phyloP scores from a whole-genome alignment of 1,140 invertebrate genomes.

The Pseudomyrmex flavicornis region DNA sequence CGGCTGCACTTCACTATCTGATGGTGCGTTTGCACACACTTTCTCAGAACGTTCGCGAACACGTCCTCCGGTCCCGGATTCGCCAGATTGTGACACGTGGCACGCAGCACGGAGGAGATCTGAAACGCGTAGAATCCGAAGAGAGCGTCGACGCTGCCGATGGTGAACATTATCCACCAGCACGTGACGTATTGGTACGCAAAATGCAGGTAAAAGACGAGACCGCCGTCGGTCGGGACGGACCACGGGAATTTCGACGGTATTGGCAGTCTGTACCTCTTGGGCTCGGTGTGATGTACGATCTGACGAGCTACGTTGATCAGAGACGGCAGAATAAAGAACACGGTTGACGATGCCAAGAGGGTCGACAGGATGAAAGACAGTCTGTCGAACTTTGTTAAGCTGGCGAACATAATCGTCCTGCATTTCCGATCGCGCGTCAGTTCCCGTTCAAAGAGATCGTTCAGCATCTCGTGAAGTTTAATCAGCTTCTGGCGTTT shows the following conservation, averaged over 20 bases:
- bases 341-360: background rate
- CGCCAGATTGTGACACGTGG: background rate
- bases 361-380: background rate
- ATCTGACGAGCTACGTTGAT: background rate
- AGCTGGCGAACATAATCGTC: background rate
- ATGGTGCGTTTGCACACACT: background rate
- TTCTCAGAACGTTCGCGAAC: background rate
- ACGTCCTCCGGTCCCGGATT: background rate
- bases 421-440: background rate
- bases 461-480: conserved; percentile 17
- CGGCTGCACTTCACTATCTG: background rate
- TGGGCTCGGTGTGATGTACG: background rate
- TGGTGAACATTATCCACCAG: conserved; percentile 1
- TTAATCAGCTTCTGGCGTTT: conserved; percentile 31
- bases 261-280: background rate
- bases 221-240: background rate
- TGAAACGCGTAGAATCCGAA: conserved; percentile 43
- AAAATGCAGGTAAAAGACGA: background rate
- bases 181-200: background rate
- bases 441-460: conserved; percentile 12
- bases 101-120: conserved; percentile 18
- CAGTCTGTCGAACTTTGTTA: background rate
- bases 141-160: conserved; percentile 10
- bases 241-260: background rate
- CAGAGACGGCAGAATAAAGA: background rate